Percentiles rank a stretch among this genome's conserved stretches.
phyloP scores from a whole-genome alignment of 1,140 invertebrate genomes.

The Camponotus vicinus region DNA sequence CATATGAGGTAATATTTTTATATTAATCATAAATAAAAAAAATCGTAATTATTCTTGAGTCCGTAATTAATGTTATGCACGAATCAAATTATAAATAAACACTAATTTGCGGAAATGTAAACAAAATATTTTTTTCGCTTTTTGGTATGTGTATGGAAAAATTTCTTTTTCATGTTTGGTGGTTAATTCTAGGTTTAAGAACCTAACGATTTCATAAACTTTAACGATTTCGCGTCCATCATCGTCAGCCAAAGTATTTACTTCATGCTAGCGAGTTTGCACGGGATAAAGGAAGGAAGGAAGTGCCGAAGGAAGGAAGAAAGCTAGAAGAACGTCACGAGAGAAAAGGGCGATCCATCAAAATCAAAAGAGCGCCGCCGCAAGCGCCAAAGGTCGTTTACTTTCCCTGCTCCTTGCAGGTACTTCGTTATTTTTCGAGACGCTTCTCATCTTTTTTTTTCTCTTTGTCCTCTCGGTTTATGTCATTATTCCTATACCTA shows the following conservation, averaged over 20 bases:
- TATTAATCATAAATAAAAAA: background rate
- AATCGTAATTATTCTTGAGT: background rate
- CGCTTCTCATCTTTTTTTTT: constrained; percentile 34
- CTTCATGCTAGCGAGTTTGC: constrained; percentile 10
- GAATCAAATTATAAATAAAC: background rate
- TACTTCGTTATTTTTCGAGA: constrained; percentile 73
- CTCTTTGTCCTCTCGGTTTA: constrained; percentile 55
- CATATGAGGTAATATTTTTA: background rate
- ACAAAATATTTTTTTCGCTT: background rate
- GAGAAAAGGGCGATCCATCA: constrained; percentile 75
- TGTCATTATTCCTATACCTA: constrained; percentile 67
- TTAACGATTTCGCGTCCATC: constrained; percentile 67
- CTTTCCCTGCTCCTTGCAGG: constrained; percentile 59
- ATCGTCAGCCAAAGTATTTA: constrained; percentile 64
- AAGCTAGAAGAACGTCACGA: constrained; percentile 60
- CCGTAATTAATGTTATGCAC: background rate
- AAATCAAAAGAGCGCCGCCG: constrained; percentile 73
- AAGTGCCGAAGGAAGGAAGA: constrained; percentile 42
- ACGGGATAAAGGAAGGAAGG: constrained; percentile 45
- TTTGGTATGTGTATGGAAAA: background rate
- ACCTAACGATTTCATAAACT: constrained; percentile 1
- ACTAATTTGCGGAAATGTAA: constrained; percentile 10
- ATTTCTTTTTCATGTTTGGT: constrained; percentile 36
- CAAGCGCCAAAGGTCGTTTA: constrained; percentile 62
- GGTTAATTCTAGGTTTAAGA: constrained; percentile 46